phyloP scores from a whole-genome alignment of 53 echinoderm and acorn worm genomes.

The Henricia sp. region DNA sequence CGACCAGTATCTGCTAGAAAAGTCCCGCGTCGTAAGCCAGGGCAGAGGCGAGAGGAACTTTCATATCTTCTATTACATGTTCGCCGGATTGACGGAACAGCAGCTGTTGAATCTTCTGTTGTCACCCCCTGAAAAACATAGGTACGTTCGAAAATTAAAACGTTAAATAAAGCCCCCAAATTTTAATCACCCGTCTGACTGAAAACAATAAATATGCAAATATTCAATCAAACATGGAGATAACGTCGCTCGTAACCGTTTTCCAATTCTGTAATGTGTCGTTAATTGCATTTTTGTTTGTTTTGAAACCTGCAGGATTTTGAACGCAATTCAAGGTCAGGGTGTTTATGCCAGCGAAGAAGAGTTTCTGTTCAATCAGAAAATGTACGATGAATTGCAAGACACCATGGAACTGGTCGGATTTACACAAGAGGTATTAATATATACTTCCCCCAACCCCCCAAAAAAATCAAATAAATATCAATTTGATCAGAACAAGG shows the following conservation, averaged over 20 bases:
- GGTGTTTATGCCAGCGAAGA: constrained; percentile 77
- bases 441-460: too few relatives aligned
- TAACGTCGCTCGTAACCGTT: too few relatives aligned
- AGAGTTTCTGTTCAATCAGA: constrained; percentile 84
- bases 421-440: constrained; percentile 86
- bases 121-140: constrained; percentile 91
- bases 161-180: background rate
- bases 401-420: constrained; percentile 95
- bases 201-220: background rate
- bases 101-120: constrained; percentile 84
- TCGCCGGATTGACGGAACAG: constrained; percentile 95
- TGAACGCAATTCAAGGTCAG: constrained; percentile 63
- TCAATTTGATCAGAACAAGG: too few relatives aligned
- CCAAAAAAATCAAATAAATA: too few relatives aligned
- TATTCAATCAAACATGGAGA: too few relatives aligned
- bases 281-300: background rate
- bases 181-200: background rate
- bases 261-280: too few relatives aligned
- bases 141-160: too few relatives aligned
- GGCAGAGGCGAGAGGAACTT: constrained; percentile 89
- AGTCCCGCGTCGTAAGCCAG: constrained; percentile 87
- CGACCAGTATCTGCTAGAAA: constrained; percentile 93
- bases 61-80: constrained; percentile 98
- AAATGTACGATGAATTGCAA: constrained; percentile 90
- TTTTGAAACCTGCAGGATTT: constrained; percentile 49